phyloP scores from a whole-genome alignment of 1,140 invertebrate genomes.

The Theocolax elegans region DNA sequence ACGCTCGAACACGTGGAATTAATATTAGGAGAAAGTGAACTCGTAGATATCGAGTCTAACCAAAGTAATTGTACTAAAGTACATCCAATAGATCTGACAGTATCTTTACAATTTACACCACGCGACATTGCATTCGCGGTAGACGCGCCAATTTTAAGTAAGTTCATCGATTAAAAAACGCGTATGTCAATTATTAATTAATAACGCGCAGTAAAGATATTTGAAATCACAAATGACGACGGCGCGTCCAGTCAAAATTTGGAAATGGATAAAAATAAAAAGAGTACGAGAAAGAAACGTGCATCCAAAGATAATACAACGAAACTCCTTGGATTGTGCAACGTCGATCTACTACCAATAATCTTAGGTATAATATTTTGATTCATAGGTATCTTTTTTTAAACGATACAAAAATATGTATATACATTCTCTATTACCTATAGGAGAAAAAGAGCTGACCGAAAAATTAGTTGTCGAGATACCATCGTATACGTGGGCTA shows the following conservation, averaged over 20 bases:
- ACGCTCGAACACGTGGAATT: conserved; percentile 42
- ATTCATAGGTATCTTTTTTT: neutral
- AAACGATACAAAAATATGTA: no score
- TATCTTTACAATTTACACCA: conserved; percentile 22
- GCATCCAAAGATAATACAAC: neutral
- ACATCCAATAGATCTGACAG: conserved; percentile 38
- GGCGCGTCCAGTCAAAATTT: neutral
- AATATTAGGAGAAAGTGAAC: conserved; percentile 45
- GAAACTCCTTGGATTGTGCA: conserved; percentile 48
- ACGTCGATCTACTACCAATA: conserved; percentile 50
- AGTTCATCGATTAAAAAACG: no score
- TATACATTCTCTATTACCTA: no score
- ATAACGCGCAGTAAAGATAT: conserved; percentile 35
- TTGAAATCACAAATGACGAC: neutral
- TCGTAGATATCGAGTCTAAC: conserved; percentile 29
- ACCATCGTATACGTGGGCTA: conserved; percentile 37
- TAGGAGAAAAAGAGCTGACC: conserved; percentile 42
- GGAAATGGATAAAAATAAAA: neutral
- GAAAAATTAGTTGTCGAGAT: conserved; percentile 51
- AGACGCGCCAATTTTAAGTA: conserved; percentile 49
- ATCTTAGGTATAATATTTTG: conserved; percentile 44
- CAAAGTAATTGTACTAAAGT: conserved; percentile 21
- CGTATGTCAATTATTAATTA: no score
- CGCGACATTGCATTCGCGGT: conserved; percentile 38
- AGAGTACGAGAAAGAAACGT: neutral